Percentiles rank a stretch among this genome's conserved stretches.
These are phyloP conservation scores for Percopsis transmontana DNA, from an alignment of 2,113 vertebrate genomes.

Conservation along the genomic window DNA sequence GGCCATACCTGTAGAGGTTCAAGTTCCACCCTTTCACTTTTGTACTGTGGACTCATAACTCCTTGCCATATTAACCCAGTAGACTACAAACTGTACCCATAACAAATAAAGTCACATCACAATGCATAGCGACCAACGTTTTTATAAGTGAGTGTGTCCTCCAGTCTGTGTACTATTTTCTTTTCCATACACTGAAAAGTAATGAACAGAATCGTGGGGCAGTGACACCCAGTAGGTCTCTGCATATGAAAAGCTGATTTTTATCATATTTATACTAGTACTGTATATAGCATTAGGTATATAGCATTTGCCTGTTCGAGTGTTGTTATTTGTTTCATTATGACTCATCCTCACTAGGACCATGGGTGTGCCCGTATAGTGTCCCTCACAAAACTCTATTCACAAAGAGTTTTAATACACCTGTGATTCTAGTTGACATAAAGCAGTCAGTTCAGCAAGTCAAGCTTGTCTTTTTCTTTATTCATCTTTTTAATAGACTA, in stretches of 20 bases:
- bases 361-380: conserved; percentile 30
- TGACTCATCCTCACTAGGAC: conserved; percentile 39
- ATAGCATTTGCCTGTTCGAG: not conserved
- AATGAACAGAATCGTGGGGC: too few relatives aligned
- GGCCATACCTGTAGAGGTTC: conserved; percentile 1
- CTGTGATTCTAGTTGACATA: not conserved
- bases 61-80: not conserved
- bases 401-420: conserved; percentile 19
- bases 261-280: too few relatives aligned
- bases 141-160: too few relatives aligned
- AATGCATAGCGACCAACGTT: too few relatives aligned
- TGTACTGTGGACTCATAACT: not conserved
- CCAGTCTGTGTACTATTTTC: too few relatives aligned
- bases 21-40: conserved; percentile 8
- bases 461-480: not conserved
- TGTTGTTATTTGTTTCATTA: conserved; percentile 19
- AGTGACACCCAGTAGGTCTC: too few relatives aligned
- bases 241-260: too few relatives aligned
- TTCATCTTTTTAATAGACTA: not conserved
- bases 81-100: too few relatives aligned
- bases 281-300: too few relatives aligned
- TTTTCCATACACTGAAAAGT: too few relatives aligned
- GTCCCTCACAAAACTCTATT: conserved; percentile 9
- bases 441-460: not conserved
- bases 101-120: too few relatives aligned